These are phyloP conservation scores for Alexandromys fortis DNA, from an alignment of 2,113 vertebrate genomes.

Conservation along the genomic window DNA sequence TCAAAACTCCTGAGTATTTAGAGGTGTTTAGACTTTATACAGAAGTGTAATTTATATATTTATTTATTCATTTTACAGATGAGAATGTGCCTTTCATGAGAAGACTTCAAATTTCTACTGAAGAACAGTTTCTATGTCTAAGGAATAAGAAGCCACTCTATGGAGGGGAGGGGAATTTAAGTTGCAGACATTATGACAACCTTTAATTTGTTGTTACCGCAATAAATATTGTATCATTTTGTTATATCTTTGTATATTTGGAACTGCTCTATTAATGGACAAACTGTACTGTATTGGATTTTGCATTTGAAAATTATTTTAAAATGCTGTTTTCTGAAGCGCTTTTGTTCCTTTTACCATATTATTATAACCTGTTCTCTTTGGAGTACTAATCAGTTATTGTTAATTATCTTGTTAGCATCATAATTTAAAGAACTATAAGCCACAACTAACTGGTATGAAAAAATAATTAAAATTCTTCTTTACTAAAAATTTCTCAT, in stretches of 20 bases:
- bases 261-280: conserved; percentile 67
- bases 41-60: conserved; percentile 59
- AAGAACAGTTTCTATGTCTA: conserved; percentile 79
- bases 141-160: conserved; percentile 85
- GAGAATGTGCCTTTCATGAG: conserved; percentile 87
- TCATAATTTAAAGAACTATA: conserved; percentile 69
- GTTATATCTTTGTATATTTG: conserved; percentile 82
- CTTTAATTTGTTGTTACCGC: conserved; percentile 78
- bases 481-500: conserved; percentile 74
- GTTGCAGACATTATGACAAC: conserved; percentile 77
- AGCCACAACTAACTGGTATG: conserved; percentile 56
- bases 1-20: conserved; percentile 17
- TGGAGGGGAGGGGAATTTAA: conserved; percentile 78
- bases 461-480: conserved; percentile 70
- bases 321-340: conserved; percentile 77
- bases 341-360: conserved; percentile 64
- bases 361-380: conserved; percentile 70
- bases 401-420: conserved; percentile 52
- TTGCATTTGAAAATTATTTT: conserved; percentile 74
- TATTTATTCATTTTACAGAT: conserved; percentile 84
- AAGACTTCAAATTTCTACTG: conserved; percentile 82
- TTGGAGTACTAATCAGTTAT: conserved; percentile 71
- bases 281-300: conserved; percentile 71
- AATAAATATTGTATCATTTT: conserved; percentile 82
- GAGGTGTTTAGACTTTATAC: background rate